A percentile compares a stretch with the other conserved stretches of the same genome.
phyloP scores from a whole-genome alignment of 2,113 vertebrate species.

The Miniopterus natalensis region DNA sequence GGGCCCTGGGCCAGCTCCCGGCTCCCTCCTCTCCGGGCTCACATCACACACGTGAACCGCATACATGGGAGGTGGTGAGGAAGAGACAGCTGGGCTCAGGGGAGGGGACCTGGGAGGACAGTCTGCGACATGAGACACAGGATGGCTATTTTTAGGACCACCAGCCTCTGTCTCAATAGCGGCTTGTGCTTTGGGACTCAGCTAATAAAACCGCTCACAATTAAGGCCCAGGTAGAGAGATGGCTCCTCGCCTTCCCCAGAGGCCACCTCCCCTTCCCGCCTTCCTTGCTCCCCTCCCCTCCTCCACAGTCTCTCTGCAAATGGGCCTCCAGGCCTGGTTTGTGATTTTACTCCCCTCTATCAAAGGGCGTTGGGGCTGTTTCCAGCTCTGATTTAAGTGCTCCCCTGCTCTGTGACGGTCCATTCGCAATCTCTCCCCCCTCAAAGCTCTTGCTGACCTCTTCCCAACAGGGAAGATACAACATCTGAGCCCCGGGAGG shows the following conservation, averaged over 20 bases:
- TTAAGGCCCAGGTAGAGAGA: slow-evolving; percentile 84
- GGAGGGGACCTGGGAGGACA: not conserved
- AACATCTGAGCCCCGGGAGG: not conserved
- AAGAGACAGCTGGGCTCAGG: not conserved
- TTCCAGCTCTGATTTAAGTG: not conserved
- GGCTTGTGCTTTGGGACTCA: slow-evolving; percentile 53
- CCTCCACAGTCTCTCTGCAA: not conserved
- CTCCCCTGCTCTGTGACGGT: not conserved
- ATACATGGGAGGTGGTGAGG: not conserved
- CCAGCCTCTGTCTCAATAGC: slow-evolving; percentile 22
- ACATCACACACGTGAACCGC: not conserved
- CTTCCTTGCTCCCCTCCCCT: too few relatives aligned
- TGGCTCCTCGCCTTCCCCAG: slow-evolving; percentile 68
- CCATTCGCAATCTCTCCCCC: not conserved
- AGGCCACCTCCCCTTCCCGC: not conserved
- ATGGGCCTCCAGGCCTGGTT: accelerated
- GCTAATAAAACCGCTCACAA: slow-evolving; percentile 85
- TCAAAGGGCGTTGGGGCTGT: slow-evolving; percentile 66
- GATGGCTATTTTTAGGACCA: slow-evolving; percentile 66
- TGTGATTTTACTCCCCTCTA: slow-evolving; percentile 57
- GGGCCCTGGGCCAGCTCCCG: not conserved
- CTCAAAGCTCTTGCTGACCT: not conserved
- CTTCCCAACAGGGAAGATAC: not conserved
- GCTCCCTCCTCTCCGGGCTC: not conserved
- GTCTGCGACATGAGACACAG: not conserved